Evolutionary conservation across 2,888 invertebrate species (phyloP).

Genomic region (Drosophila hamatofila): DNA sequence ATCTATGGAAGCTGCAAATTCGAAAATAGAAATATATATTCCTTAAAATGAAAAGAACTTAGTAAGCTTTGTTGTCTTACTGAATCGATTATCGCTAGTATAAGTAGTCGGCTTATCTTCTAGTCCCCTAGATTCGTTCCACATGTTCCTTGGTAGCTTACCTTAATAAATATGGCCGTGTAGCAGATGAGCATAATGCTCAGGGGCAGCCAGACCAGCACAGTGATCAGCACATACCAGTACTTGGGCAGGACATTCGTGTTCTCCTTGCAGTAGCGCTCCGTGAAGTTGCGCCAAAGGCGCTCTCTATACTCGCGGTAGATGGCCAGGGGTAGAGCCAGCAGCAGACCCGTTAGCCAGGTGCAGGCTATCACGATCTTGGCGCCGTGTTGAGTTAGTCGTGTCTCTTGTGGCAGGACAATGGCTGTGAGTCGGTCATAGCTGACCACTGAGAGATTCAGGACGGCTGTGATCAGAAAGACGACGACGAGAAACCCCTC

Average conservation of each 20-base stretch:
- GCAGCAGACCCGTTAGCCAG: slow-evolving; percentile 88
- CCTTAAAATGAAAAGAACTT: too few relatives aligned
- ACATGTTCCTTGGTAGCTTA: slow-evolving; percentile 66
- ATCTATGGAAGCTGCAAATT: too few relatives aligned
- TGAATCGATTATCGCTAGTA: not conserved
- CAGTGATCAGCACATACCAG: slow-evolving; percentile 91
- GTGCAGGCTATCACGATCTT: slow-evolving; percentile 88
- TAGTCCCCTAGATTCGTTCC: not conserved
- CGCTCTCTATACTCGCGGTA: slow-evolving; percentile 89
- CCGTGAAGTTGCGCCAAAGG: slow-evolving; percentile 91
- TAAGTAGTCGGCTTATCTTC: too few relatives aligned
- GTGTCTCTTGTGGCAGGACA: slow-evolving; percentile 89
- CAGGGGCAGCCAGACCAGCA: slow-evolving; percentile 92
- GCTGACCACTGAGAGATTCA: slow-evolving; percentile 91
- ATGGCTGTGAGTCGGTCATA: slow-evolving; percentile 94
- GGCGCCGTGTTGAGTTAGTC: slow-evolving; percentile 88
- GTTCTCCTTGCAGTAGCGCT: slow-evolving; percentile 91
- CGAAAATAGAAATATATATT: too few relatives aligned
- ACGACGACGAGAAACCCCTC: slow-evolving; percentile 92
- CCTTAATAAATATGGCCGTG: slow-evolving; percentile 89
- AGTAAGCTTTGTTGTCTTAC: too few relatives aligned
- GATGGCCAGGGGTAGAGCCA: slow-evolving; percentile 89
- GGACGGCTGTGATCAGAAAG: slow-evolving; percentile 90
- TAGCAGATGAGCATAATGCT: slow-evolving; percentile 91
- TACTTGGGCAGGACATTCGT: slow-evolving; percentile 88